Evolutionary conservation across 2,888 invertebrate species (phyloP).

Genomic region (Cybosia mesomella): DNA sequence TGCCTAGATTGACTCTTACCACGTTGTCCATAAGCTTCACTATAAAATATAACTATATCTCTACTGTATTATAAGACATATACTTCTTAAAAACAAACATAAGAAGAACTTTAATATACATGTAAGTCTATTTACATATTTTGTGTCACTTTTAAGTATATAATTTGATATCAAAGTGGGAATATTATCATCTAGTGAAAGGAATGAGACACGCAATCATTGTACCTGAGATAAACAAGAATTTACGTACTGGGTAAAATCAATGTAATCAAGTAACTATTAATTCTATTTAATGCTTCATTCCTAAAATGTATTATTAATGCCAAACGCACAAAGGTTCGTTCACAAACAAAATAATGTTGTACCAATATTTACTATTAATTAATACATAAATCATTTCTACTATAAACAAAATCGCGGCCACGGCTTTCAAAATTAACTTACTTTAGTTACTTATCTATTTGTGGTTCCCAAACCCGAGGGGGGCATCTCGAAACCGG

Average conservation of each 20-base stretch:
- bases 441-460: background rate
- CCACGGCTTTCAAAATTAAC: background rate
- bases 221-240: background rate
- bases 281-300: background rate
- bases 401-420: background rate
- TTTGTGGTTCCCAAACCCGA: no score
- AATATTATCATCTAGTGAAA: background rate
- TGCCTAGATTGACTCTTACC: no score
- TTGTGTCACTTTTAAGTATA: background rate
- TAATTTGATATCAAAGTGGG: background rate
- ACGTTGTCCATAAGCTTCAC: no score
- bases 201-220: background rate
- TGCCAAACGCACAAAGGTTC: background rate
- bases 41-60: no score
- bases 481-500: no score
- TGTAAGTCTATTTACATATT: background rate
- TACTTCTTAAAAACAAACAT: no score
- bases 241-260: background rate
- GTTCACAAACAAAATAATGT: background rate
- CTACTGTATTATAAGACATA: no score
- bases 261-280: background rate
- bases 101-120: no score
- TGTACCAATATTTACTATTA: background rate
- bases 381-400: background rate
- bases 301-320: background rate